Conservation (phyloP, 2,888 invertebrate species). For the Parnassius orleans region DNA sequence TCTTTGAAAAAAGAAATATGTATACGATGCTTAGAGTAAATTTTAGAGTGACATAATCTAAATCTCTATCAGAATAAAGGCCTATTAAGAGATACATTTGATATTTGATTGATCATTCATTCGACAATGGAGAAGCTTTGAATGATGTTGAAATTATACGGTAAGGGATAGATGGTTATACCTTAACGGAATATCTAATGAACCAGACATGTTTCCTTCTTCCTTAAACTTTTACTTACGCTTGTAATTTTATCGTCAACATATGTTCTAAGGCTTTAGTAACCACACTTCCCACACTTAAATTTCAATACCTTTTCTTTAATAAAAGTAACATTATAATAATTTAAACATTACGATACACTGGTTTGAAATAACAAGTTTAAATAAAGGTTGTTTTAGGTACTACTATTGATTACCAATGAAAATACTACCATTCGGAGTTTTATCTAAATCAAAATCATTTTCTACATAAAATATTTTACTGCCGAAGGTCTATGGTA, state of each 20-base stretch:
- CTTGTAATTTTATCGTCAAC: conserved; percentile 13
- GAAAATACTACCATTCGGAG: too few species aligned
- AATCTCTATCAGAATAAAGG: conserved; percentile 22
- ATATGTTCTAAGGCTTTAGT: background rate
- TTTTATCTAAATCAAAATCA: too few species aligned
- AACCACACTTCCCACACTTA: too few species aligned
- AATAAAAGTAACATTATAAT: too few species aligned
- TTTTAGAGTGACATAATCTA: conserved; percentile 23
- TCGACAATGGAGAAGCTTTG: conserved; percentile 26
- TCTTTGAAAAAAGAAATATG: too few species aligned
- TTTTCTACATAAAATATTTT: too few species aligned
- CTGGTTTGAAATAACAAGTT: too few species aligned
- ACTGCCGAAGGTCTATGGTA: too few species aligned
- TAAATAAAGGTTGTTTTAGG: too few species aligned
- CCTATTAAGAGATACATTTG: conserved; percentile 24
- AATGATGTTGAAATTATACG: conserved; percentile 28
- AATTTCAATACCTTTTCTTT: too few species aligned
- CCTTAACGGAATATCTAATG: conserved; percentile 25
- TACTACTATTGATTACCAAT: too few species aligned
- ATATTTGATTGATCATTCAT: conserved; percentile 29
- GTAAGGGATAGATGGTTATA: conserved; percentile 26
- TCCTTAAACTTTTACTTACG: conserved; percentile 14
- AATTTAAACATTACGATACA: too few species aligned
- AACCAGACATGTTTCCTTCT: conserved; percentile 19
- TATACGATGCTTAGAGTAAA: background rate